Percentiles rank a stretch among this genome's conserved stretches.
phyloP scores from a whole-genome alignment of 2,797 vertebrate species.

The Mycteria americana region DNA sequence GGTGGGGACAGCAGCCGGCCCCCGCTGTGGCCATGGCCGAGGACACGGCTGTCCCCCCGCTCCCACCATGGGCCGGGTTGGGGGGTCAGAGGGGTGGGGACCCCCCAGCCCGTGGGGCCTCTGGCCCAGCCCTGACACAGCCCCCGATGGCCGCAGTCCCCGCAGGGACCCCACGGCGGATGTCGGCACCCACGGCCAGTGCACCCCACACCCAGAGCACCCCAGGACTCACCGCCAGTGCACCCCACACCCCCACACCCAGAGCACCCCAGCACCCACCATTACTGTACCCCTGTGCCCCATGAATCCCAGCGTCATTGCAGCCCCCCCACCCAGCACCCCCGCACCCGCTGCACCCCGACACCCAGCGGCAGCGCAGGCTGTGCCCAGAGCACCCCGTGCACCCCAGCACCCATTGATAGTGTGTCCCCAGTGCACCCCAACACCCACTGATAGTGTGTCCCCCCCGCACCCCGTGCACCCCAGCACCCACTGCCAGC shows the following conservation, averaged over 20 bases:
- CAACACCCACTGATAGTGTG: background rate
- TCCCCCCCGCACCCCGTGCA: background rate
- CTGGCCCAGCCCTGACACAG: background rate
- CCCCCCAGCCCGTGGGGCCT: background rate
- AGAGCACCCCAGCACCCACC: background rate
- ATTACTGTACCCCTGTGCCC: no score
- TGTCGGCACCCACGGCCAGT: background rate
- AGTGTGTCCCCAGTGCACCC: background rate
- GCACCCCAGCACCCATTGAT: background rate
- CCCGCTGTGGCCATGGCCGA: no score
- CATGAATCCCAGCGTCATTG: no score
- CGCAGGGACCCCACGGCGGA: fast-evolving
- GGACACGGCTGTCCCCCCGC: background rate
- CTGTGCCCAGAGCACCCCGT: background rate
- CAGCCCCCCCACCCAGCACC: background rate
- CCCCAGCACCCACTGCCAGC: background rate
- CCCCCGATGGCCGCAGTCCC: background rate
- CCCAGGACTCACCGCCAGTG: background rate
- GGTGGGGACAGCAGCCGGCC: no score
- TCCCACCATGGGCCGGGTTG: background rate
- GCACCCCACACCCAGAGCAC: background rate
- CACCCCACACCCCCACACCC: background rate
- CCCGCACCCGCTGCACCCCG: background rate
- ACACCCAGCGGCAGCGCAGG: no score
- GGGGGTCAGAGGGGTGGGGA: background rate